These are phyloP conservation scores for Eulemur macaco DNA, from an alignment of 2,113 vertebrate genomes.

Conservation along the genomic window DNA sequence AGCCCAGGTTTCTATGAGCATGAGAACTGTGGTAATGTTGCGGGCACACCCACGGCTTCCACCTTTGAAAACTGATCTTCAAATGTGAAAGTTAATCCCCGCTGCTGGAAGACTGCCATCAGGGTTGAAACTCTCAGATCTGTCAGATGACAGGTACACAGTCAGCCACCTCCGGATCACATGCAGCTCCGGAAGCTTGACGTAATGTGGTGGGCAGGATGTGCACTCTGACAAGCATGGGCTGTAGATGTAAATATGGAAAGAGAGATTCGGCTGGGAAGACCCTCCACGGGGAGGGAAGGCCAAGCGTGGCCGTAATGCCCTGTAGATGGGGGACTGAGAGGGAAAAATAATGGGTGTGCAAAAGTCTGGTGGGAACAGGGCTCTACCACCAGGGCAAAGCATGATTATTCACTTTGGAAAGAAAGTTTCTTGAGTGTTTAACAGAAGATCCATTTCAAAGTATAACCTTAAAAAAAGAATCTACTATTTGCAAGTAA, in stretches of 20 bases:
- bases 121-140: neutral
- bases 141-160: neutral
- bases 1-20: slow-evolving; percentile 37
- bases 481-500: neutral
- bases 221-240: neutral
- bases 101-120: neutral
- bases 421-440: neutral
- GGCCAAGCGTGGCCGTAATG: neutral
- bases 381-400: neutral
- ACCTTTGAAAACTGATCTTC: slow-evolving; percentile 59
- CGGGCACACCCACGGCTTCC: neutral
- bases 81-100: slow-evolving; percentile 26
- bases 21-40: neutral
- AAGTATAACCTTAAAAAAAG: neutral
- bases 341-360: neutral
- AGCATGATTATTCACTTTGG: neutral
- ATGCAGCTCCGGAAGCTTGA: neutral
- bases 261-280: neutral
- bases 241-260: neutral
- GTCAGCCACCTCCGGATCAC: neutral
- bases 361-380: neutral
- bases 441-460: neutral
- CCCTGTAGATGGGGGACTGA: neutral
- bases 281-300: neutral
- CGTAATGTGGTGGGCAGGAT: neutral